Conservation (phyloP, 2,797 vertebrate genomes). For the Pelobates cultripes region DNA sequence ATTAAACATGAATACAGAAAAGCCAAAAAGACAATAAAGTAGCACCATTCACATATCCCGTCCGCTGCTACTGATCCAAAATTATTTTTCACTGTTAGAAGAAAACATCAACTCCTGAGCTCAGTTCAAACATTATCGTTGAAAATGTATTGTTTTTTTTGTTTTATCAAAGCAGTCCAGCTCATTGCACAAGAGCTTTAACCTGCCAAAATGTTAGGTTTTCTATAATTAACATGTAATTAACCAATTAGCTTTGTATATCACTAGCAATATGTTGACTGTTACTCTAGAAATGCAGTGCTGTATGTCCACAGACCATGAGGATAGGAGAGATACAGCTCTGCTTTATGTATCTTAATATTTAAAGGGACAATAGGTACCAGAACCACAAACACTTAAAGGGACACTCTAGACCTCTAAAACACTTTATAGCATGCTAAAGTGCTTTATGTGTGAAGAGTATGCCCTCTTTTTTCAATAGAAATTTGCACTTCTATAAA, state of each 20-base stretch:
- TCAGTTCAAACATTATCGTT: neutral
- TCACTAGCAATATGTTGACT: neutral
- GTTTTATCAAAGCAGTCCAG: neutral
- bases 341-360: neutral
- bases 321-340: neutral
- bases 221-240: neutral
- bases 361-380: too few relatives aligned
- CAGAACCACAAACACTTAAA: too few relatives aligned
- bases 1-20: too few relatives aligned
- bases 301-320: neutral
- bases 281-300: neutral
- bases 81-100: neutral
- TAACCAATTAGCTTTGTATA: neutral
- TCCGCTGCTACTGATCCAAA: neutral
- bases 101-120: neutral
- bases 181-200: neutral
- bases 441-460: too few relatives aligned
- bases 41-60: neutral
- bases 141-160: neutral
- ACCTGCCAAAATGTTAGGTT: slow-evolving; percentile 1
- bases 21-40: neutral
- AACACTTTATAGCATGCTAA: too few relatives aligned
- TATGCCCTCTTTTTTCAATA: too few relatives aligned
- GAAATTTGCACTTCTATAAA: too few relatives aligned
- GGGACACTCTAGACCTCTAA: too few relatives aligned